Evolutionary conservation across 64 coral and sea anemone species (phyloP).

Genomic region (Montipora cactus): DNA sequence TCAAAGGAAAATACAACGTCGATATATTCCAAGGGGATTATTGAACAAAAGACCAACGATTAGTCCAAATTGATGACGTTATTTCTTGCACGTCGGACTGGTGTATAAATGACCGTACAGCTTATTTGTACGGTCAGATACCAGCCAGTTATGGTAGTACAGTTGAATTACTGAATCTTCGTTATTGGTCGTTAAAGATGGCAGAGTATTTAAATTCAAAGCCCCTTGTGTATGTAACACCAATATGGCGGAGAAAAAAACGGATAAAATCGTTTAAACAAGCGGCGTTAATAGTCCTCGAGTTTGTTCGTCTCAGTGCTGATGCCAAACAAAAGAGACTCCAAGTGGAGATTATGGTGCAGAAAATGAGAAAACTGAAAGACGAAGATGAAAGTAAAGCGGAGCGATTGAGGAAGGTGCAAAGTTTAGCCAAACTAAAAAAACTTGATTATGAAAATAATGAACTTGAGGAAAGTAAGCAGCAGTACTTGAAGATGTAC

Average conservation of each 20-base stretch:
- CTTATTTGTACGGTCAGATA: neutral
- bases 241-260: slow-evolving; percentile 16
- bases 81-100: neutral
- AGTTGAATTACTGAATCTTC: neutral
- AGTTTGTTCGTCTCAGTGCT: neutral
- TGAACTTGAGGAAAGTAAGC: neutral
- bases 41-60: neutral
- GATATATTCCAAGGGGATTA: neutral
- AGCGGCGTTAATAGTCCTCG: neutral
- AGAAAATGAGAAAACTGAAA: neutral
- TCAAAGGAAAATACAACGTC: neutral
- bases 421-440: neutral
- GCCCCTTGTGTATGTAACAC: neutral
- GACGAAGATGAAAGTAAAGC: neutral
- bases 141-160: neutral
- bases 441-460: neutral
- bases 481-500: neutral
- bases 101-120: neutral
- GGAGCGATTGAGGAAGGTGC: neutral
- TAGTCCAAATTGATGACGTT: neutral
- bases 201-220: neutral
- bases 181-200: neutral
- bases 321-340: no score
- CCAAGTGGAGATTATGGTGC: neutral
- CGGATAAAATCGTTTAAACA: slow-evolving; percentile 17